Conservation (phyloP, 2,888 invertebrate species). For the Deilephila porcellus region DNA sequence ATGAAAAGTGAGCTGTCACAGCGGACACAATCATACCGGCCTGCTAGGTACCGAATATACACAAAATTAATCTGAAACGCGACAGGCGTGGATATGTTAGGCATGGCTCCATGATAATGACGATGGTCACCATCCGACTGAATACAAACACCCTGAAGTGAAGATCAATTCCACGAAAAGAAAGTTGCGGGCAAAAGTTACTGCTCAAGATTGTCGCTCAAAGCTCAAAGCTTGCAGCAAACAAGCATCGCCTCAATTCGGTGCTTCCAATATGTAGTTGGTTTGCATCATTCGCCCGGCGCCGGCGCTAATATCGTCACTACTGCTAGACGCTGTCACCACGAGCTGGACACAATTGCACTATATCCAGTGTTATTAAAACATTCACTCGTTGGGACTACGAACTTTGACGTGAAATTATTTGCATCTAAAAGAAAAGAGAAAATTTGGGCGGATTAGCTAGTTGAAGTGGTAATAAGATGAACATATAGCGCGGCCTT, state of each 20-base stretch:
- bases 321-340: neutral
- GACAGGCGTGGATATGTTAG: no score
- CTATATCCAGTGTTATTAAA: neutral
- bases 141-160: no score
- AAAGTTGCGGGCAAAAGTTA: neutral
- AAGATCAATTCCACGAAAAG: no score
- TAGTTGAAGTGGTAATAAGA: no score
- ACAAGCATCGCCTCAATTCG: neutral
- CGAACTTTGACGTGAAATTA: neutral
- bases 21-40: no score
- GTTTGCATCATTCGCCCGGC: no score
- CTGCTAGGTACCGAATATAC: no score
- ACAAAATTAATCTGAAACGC: no score
- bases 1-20: no score
- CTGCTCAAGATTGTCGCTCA: neutral
- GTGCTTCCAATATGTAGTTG: conserved; percentile 9
- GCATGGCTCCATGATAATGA: no score
- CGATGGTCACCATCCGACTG: no score
- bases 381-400: neutral
- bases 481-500: no score
- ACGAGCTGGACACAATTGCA: neutral
- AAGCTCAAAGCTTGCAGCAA: neutral
- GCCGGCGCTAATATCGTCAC: neutral
- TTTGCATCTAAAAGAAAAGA: neutral
- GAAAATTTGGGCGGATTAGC: neutral